Percentiles rank a stretch among this genome's conserved stretches.
These are phyloP conservation scores for Tychaedon coryphoeus DNA, from an alignment of 2,113 vertebrate species.

Conservation along the genomic window DNA sequence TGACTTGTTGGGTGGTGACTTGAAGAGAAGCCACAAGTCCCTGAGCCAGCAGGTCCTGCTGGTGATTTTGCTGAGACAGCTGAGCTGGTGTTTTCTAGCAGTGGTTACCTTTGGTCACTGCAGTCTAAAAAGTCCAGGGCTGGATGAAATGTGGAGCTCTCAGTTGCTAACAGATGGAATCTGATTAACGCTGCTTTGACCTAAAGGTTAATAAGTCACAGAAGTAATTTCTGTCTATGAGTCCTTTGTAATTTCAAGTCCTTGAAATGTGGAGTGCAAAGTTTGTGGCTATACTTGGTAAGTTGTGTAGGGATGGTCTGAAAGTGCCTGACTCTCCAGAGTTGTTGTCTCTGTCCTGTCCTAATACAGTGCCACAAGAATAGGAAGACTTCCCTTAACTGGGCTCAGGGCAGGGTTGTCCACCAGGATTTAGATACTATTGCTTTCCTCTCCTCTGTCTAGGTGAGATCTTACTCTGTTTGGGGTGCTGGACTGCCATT, in stretches of 20 bases:
- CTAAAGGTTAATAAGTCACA: not conserved
- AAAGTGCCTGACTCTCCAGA: not conserved
- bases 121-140: not conserved
- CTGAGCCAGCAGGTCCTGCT: not conserved
- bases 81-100: not conserved
- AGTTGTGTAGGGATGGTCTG: not conserved
- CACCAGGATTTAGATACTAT: not conserved
- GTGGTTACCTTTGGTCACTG: not conserved
- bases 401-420: not conserved
- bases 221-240: not conserved
- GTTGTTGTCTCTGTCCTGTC: not conserved
- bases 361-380: not conserved
- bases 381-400: not conserved
- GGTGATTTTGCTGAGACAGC: not conserved
- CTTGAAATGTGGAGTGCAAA: not conserved
- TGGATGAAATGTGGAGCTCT: not conserved
- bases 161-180: not conserved
- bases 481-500: not conserved
- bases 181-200: not conserved
- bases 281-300: not conserved
- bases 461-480: not conserved
- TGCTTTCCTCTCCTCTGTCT: not conserved
- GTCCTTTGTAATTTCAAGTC: not conserved
- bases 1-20: not conserved
- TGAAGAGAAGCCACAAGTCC: not conserved